Conservation (phyloP, 2,888 invertebrate genomes). For the Gryllus longicercus region DNA sequence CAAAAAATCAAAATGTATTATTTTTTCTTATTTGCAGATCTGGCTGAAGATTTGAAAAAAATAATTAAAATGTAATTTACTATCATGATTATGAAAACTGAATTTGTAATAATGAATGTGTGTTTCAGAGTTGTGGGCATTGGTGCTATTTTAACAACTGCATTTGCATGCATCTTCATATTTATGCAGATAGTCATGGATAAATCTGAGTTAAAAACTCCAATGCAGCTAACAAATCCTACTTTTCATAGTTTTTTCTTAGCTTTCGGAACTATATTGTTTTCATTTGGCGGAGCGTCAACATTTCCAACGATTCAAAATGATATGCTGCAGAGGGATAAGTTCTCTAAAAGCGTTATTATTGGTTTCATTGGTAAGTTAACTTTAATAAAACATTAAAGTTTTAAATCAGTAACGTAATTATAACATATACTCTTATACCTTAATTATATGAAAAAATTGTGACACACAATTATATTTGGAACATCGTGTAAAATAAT, state of each 20-base stretch:
- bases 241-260: slow-evolving; percentile 63
- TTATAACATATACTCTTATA: no score
- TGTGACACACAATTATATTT: no score
- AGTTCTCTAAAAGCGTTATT: slow-evolving; percentile 62
- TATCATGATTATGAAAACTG: not conserved
- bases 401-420: no score
- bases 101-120: slow-evolving; percentile 20
- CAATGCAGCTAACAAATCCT: slow-evolving; percentile 52
- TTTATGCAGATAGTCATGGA: slow-evolving; percentile 61
- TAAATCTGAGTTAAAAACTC: slow-evolving; percentile 46
- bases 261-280: slow-evolving; percentile 66
- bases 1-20: no score
- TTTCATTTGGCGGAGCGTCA: slow-evolving; percentile 69
- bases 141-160: slow-evolving; percentile 60
- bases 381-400: no score
- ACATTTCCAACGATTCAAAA: slow-evolving; percentile 77
- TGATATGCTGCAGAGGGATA: slow-evolving; percentile 65
- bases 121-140: slow-evolving; percentile 58
- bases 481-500: no score
- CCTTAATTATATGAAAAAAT: no score
- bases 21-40: no score
- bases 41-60: not conserved
- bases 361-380: slow-evolving; percentile 59
- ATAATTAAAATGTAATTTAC: slow-evolving; percentile 27
- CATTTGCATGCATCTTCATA: slow-evolving; percentile 60